phyloP scores from a whole-genome alignment of 2,888 invertebrate species.

The Piscicola geometra region DNA sequence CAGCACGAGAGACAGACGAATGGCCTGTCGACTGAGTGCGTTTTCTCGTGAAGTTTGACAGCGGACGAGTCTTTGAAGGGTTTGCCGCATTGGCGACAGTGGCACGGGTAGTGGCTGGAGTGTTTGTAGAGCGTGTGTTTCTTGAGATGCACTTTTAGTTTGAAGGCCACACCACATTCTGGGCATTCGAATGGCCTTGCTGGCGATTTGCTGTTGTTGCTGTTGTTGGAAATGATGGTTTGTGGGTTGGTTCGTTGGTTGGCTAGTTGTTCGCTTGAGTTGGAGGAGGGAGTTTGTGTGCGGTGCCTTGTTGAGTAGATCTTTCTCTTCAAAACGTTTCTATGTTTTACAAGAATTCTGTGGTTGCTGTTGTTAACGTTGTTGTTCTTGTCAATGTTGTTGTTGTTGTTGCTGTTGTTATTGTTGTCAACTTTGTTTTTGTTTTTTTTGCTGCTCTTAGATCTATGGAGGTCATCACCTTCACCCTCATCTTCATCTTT shows the following conservation, averaged over 20 bases:
- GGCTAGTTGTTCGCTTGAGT: background rate
- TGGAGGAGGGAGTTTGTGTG: background rate
- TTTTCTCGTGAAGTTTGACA: constrained; percentile 42
- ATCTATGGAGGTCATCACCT: background rate
- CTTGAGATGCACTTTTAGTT: constrained; percentile 45
- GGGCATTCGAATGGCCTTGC: constrained; percentile 42
- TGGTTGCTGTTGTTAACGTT: background rate
- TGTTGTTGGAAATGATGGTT: constrained; percentile 14
- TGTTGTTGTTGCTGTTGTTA: too few relatives aligned
- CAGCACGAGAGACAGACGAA: constrained; percentile 41
- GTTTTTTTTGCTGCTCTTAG: background rate
- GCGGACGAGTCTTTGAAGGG: constrained; percentile 44
- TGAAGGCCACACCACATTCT: constrained; percentile 43
- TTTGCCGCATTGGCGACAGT: constrained; percentile 43
- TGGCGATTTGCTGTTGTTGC: background rate
- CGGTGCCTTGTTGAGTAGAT: too few relatives aligned
- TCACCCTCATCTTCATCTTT: too few relatives aligned
- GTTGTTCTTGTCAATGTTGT: too few relatives aligned
- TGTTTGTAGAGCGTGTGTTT: constrained; percentile 43
- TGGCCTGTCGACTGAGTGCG: constrained; percentile 41
- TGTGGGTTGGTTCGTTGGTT: background rate
- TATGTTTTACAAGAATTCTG: too few relatives aligned
- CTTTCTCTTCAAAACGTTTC: too few relatives aligned
- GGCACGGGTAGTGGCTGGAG: constrained; percentile 41
- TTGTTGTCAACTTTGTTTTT: background rate